phyloP scores from a whole-genome alignment of 1,140 invertebrate species.

The Diachasma alloeum region DNA sequence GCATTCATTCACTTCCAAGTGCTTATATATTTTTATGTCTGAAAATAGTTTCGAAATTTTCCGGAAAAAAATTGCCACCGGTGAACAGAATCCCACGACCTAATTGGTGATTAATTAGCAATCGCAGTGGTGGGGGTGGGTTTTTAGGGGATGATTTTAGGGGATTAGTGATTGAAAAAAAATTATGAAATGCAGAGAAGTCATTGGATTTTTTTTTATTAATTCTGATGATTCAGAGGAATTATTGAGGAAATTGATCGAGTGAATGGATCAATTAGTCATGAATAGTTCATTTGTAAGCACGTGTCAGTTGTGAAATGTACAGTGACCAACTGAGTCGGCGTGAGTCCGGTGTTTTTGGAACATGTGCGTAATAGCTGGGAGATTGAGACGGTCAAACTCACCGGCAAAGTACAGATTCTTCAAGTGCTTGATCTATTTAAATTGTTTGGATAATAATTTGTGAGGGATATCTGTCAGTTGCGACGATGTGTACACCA shows the following conservation, averaged over 20 bases:
- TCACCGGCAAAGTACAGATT: background rate
- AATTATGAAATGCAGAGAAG: no score
- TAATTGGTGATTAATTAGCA: no score
- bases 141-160: background rate
- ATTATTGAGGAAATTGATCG: background rate
- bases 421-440: background rate
- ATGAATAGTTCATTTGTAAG: background rate
- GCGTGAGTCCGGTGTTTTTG: background rate
- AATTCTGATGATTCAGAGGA: background rate
- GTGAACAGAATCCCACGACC: no score
- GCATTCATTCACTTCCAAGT: background rate
- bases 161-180: background rate
- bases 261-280: background rate
- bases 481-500: conserved; percentile 60
- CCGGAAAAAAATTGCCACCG: no score
- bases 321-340: background rate
- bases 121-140: background rate
- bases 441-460: conserved; percentile 5
- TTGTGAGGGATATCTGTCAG: background rate
- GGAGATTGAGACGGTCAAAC: background rate
- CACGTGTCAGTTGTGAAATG: conserved; percentile 9
- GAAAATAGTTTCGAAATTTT: background rate
- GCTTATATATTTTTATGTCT: no score
- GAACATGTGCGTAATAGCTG: background rate
- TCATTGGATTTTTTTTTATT: background rate